Conservation (phyloP, 2,888 invertebrate species). For the Euproctis similis region DNA sequence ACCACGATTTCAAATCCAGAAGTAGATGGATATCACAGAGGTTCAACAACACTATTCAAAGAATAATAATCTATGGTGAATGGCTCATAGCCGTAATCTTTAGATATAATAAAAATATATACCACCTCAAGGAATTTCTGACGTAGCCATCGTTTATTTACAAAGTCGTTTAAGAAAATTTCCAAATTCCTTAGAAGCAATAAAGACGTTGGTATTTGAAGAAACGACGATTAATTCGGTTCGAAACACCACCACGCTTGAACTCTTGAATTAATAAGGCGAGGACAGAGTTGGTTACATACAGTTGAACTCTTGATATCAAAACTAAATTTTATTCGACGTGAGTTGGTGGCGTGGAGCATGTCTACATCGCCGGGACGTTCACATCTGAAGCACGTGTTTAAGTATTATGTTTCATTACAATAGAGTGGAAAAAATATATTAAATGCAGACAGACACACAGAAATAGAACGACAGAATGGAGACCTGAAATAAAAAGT, state of each 20-base stretch:
- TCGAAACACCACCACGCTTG: conserved; percentile 35
- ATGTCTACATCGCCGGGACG: conserved; percentile 11
- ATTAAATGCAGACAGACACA: background rate
- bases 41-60: no score
- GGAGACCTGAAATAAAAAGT: background rate
- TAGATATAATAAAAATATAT: no score
- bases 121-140: no score
- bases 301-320: conserved; percentile 34
- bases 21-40: no score
- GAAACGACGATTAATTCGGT: conserved; percentile 39
- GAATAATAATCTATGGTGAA: no score
- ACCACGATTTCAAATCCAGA: no score
- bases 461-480: conserved; percentile 1
- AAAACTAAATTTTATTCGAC: conserved; percentile 21
- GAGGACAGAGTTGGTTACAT: conserved; percentile 18
- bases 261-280: no score
- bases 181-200: no score
- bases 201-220: conserved; percentile 56
- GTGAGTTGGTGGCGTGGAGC: conserved; percentile 21
- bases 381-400: conserved; percentile 10
- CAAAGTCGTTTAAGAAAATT: no score
- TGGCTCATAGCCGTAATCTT: no score
- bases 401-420: background rate
- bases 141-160: no score
- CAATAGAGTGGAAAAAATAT: background rate